Percentiles rank a stretch among this genome's conserved stretches.
These are phyloP conservation scores for Dinocampus coccinellae DNA, from an alignment of 2,888 invertebrate species.

Conservation along the genomic window DNA sequence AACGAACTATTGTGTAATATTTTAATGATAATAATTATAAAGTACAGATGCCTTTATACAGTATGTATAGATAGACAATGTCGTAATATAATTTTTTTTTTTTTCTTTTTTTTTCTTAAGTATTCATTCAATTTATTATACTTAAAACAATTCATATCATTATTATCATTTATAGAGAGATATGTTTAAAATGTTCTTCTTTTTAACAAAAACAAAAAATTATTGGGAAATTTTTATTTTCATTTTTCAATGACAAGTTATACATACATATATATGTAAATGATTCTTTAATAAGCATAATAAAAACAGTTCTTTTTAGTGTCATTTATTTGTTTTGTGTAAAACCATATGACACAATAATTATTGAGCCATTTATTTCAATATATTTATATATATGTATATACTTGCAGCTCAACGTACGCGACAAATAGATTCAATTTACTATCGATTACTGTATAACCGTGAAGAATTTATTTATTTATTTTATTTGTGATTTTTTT, in stretches of 20 bases:
- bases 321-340: slow-evolving; percentile 5
- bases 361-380: background rate
- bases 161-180: slow-evolving; percentile 57
- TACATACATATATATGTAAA: background rate
- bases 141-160: slow-evolving; percentile 59
- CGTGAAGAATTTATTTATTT: slow-evolving; percentile 24
- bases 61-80: slow-evolving; percentile 67
- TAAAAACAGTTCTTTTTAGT: slow-evolving; percentile 20
- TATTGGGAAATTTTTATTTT: slow-evolving; percentile 34
- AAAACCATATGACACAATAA: background rate
- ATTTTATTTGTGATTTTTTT: slow-evolving; percentile 22
- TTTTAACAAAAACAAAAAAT: slow-evolving; percentile 37
- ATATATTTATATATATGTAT: background rate
- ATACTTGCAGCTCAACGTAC: slow-evolving; percentile 37
- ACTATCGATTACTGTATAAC: slow-evolving; percentile 46
- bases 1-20: slow-evolving; percentile 60
- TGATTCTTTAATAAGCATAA: slow-evolving; percentile 18
- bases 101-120: slow-evolving; percentile 59
- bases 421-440: slow-evolving; percentile 33
- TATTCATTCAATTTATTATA: slow-evolving; percentile 37
- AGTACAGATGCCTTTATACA: slow-evolving; percentile 69
- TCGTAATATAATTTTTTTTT: slow-evolving; percentile 62
- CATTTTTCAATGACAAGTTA: background rate
- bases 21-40: slow-evolving; percentile 67
- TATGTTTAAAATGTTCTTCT: slow-evolving; percentile 51